A percentile compares a stretch with the other conserved stretches of the same genome.
Conservation (phyloP, 2,888 invertebrate genomes). For the Mongoloraphidia duomilia region DNA sequence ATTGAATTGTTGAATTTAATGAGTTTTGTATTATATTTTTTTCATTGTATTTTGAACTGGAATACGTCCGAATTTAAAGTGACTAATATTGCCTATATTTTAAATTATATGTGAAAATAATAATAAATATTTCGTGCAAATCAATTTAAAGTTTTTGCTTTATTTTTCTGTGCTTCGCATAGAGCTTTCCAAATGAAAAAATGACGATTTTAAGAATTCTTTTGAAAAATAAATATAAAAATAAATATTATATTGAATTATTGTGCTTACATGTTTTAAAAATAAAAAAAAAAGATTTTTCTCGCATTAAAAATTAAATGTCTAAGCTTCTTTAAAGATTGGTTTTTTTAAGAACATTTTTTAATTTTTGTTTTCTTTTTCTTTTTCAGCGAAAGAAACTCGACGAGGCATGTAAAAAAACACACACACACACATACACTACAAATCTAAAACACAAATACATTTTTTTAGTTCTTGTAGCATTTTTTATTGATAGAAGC, state of each 20-base stretch:
- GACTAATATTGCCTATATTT: too few relatives aligned
- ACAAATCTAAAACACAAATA: background rate
- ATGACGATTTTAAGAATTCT: background rate
- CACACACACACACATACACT: conserved; percentile 11
- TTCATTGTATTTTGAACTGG: too few relatives aligned
- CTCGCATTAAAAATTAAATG: background rate
- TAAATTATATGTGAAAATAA: too few relatives aligned
- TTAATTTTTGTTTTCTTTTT: conserved; percentile 27
- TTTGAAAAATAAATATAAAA: background rate
- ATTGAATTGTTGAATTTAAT: too few relatives aligned
- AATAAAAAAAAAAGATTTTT: background rate
- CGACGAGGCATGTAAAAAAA: conserved; percentile 56
- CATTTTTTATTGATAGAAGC: background rate
- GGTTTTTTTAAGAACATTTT: background rate
- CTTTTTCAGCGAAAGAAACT: conserved; percentile 63
- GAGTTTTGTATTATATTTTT: too few relatives aligned
- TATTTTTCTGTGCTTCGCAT: too few relatives aligned
- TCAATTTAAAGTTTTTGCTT: too few relatives aligned
- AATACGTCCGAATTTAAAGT: too few relatives aligned
- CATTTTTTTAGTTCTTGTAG: background rate
- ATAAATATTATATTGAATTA: background rate
- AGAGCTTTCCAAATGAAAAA: too few relatives aligned
- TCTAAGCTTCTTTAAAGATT: background rate
- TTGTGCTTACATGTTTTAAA: background rate
- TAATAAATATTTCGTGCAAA: too few relatives aligned